A percentile compares a stretch with the other conserved stretches of the same genome.
Conservation (phyloP, 2,113 vertebrate genomes). For the Paramisgurnus dabryanus region DNA sequence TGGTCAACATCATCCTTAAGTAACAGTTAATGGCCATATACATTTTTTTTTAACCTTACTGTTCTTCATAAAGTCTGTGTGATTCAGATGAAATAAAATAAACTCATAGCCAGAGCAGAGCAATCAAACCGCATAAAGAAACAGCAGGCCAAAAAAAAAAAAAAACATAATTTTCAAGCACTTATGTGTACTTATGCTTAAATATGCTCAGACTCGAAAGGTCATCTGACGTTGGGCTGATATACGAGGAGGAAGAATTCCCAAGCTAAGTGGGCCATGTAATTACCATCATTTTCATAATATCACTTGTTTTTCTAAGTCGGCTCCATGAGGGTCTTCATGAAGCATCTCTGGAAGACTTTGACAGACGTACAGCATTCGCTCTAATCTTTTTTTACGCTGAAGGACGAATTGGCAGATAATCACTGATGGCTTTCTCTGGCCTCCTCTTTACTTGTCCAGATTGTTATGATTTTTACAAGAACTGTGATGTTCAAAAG, state of each 20-base stretch:
- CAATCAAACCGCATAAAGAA: not conserved
- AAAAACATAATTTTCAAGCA: not conserved
- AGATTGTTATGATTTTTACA: not conserved
- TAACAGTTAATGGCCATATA: conserved; percentile 5
- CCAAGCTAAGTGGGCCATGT: conserved; percentile 10
- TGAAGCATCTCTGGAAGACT: not conserved
- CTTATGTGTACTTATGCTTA: conserved; percentile 18
- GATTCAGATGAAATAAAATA: not conserved
- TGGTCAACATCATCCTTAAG: conserved; percentile 25
- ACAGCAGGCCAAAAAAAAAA: not conserved
- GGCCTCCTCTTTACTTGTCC: not conserved
- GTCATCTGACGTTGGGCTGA: conserved; percentile 24
- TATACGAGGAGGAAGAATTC: not conserved
- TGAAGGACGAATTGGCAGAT: not conserved
- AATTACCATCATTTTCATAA: conserved; percentile 29
- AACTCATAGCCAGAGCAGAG: not conserved
- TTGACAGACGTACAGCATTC: not conserved
- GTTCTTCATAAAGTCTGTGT: not conserved
- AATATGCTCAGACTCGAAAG: conserved; percentile 33
- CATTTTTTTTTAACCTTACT: not conserved
- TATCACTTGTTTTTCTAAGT: not conserved
- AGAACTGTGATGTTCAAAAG: not conserved
- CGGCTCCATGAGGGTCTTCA: not conserved
- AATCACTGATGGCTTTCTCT: conserved; percentile 2
- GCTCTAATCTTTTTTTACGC: not conserved